phyloP scores from a whole-genome alignment of 2,888 invertebrate species.

The Coenonympha glycerion region DNA sequence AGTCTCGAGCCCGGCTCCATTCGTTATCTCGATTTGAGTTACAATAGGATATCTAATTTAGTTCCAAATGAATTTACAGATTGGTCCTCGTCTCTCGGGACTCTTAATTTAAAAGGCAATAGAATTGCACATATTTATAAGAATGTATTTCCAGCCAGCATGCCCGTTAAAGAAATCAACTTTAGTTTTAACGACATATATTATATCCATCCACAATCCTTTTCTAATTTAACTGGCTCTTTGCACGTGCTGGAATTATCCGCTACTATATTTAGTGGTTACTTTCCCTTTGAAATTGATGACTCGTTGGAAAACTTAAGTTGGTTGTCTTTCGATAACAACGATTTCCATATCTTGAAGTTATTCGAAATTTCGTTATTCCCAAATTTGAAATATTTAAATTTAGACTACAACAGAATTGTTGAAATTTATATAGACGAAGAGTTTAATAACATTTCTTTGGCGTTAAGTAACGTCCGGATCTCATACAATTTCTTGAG shows the following conservation, averaged over 20 bases:
- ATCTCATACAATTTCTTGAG: conserved; percentile 88
- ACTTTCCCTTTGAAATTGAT: conserved; percentile 85
- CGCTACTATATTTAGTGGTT: conserved; percentile 87
- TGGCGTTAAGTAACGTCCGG: conserved; percentile 84
- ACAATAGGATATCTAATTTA: conserved; percentile 88
- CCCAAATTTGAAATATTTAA: conserved; percentile 84
- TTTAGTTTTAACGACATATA: conserved; percentile 93
- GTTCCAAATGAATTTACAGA: conserved; percentile 84
- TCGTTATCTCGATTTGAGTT: conserved; percentile 89
- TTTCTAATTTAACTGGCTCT: conserved; percentile 83
- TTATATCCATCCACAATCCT: conserved; percentile 86
- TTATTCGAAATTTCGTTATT: conserved; percentile 82
- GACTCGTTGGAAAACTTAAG: conserved; percentile 83
- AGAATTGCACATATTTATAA: conserved; percentile 83
- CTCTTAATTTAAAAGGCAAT: conserved; percentile 88
- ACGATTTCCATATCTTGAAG: conserved; percentile 85
- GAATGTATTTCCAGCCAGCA: conserved; percentile 82
- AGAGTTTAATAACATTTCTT: conserved; percentile 81
- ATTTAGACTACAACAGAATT: conserved; percentile 89
- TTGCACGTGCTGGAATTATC: conserved; percentile 90
- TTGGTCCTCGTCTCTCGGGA: conserved; percentile 87
- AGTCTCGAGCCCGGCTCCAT: conserved; percentile 83
- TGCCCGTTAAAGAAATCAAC: conserved; percentile 89
- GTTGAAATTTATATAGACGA: conserved; percentile 81
- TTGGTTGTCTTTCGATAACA: conserved; percentile 92